phyloP scores from a whole-genome alignment of 2,888 invertebrate species.

The Sesia bembeciformis region DNA sequence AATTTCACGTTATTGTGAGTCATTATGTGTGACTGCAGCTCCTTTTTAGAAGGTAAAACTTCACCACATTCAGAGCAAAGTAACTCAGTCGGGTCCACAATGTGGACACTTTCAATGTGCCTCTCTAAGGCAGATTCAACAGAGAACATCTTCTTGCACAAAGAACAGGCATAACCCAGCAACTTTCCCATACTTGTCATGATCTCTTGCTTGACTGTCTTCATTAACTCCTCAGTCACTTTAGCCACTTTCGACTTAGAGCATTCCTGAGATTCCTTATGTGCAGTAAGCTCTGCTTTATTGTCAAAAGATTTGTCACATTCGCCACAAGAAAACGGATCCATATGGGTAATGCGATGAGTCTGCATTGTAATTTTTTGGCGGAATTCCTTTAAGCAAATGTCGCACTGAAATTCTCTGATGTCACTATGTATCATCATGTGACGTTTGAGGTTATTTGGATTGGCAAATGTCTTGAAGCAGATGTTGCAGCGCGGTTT shows the following conservation, averaged over 20 bases:
- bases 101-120: conserved; percentile 55
- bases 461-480: conserved; percentile 62
- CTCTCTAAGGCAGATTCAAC: conserved; percentile 56
- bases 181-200: conserved; percentile 53
- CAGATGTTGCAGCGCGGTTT: conserved; percentile 58
- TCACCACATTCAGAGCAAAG: conserved; percentile 55
- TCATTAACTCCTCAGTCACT: conserved; percentile 56
- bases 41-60: conserved; percentile 42
- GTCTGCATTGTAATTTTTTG: conserved; percentile 70
- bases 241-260: conserved; percentile 38
- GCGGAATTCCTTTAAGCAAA: conserved; percentile 59
- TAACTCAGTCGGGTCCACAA: conserved; percentile 40
- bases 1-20: conserved; percentile 36
- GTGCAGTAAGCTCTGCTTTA: conserved; percentile 28
- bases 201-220: conserved; percentile 56
- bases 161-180: conserved; percentile 55
- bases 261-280: conserved; percentile 42
- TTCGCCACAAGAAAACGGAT: conserved; percentile 45
- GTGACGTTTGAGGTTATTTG: conserved; percentile 64
- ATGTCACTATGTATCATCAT: conserved; percentile 65
- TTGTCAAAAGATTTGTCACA: conserved; percentile 49
- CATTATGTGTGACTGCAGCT: conserved; percentile 41
- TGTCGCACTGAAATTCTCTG: conserved; percentile 61
- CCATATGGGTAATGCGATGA: conserved; percentile 55
- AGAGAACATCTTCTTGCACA: conserved; percentile 67